A percentile compares a stretch with the other conserved stretches of the same genome.
Conservation (phyloP, 2,113 vertebrate species). For the Hemicordylus capensis region DNA sequence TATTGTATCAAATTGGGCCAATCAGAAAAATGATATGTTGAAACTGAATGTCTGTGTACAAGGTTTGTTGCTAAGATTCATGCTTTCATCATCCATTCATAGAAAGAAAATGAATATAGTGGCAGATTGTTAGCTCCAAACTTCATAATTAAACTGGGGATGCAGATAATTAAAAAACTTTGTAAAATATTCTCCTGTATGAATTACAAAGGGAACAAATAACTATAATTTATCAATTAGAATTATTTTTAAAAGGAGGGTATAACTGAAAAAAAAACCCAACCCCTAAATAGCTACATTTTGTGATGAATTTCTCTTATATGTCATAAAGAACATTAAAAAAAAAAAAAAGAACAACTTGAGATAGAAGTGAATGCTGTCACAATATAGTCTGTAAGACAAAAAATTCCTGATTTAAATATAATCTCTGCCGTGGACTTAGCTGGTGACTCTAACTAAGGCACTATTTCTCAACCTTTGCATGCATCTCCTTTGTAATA, state of each 20-base stretch:
- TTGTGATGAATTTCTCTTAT: not conserved
- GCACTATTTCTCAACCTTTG: not conserved
- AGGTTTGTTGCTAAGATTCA: not conserved
- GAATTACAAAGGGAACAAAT: not conserved
- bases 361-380: not conserved
- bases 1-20: not conserved
- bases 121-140: not conserved
- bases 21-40: not conserved
- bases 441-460: not conserved
- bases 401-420: not conserved
- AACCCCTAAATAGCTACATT: not conserved
- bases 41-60: not conserved
- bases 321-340: not conserved
- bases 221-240: not conserved
- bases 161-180: not conserved
- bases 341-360: not conserved
- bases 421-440: not conserved
- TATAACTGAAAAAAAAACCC: not conserved
- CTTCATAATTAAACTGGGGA: not conserved
- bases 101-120: not conserved
- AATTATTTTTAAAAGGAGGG: not conserved
- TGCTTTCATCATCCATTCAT: not conserved
- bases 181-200: not conserved
- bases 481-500: not conserved
- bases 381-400: not conserved